Percentiles rank a stretch among this genome's conserved stretches.
phyloP scores from a whole-genome alignment of 2,888 invertebrate genomes.

The Hylaea fasciaria region DNA sequence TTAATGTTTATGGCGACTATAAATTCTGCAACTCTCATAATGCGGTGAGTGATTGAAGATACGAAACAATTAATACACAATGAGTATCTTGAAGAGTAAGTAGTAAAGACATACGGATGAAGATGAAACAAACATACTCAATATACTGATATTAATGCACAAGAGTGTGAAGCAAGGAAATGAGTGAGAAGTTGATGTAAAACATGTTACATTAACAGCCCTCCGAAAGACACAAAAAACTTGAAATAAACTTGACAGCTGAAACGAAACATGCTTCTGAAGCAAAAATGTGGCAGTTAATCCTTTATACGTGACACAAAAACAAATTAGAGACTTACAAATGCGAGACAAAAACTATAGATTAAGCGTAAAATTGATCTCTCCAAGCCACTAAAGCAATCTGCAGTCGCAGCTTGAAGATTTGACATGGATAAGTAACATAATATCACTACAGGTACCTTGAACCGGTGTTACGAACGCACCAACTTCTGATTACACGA shows the following conservation, averaged over 20 bases:
- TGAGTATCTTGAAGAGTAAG: background rate
- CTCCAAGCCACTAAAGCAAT: slow-evolving; percentile 27
- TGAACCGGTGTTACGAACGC: slow-evolving; percentile 47
- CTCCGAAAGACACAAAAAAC: slow-evolving; percentile 18
- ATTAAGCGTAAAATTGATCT: slow-evolving; percentile 28
- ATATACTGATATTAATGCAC: too few relatives aligned
- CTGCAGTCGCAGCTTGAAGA: slow-evolving; percentile 41
- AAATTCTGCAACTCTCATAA: slow-evolving; percentile 52
- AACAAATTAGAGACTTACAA: slow-evolving; percentile 25
- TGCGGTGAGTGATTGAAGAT: slow-evolving; percentile 50
- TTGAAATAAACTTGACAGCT: slow-evolving; percentile 37
- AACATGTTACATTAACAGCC: slow-evolving; percentile 3
- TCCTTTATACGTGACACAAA: slow-evolving; percentile 34
- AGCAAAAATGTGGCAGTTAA: slow-evolving; percentile 35
- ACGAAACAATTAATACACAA: slow-evolving; percentile 1
- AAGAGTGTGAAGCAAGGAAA: too few relatives aligned
- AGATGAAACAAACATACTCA: too few relatives aligned
- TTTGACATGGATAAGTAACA: slow-evolving; percentile 41
- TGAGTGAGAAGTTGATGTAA: background rate
- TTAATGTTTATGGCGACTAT: slow-evolving; percentile 56
- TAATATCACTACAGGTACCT: slow-evolving; percentile 50
- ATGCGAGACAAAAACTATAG: slow-evolving; percentile 14
- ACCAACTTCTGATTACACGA: slow-evolving; percentile 36
- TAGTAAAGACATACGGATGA: too few relatives aligned
- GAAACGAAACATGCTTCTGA: slow-evolving; percentile 30